A percentile compares a stretch with the other conserved stretches of the same genome.
phyloP scores from a whole-genome alignment of 37 sponge, comb jelly and placozoan genomes.

The Chondrosia reniformis region DNA sequence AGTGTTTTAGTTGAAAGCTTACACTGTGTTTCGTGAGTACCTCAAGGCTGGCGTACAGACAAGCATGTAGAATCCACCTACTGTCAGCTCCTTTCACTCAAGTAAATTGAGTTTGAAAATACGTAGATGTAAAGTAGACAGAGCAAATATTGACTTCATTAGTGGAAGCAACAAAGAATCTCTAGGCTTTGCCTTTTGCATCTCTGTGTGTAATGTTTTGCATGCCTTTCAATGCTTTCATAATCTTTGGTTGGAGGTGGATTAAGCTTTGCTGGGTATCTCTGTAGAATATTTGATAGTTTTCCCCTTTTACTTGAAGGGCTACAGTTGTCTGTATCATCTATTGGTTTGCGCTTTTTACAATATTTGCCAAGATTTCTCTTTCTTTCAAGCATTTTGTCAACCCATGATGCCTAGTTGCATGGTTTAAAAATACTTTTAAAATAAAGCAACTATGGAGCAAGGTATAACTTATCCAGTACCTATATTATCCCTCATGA shows the following conservation, averaged over 20 bases:
- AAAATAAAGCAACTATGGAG: not conserved
- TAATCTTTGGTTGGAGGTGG: not conserved
- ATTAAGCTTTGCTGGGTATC: not conserved
- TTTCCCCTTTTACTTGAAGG: not conserved
- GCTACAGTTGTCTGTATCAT: not conserved
- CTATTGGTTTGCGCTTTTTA: not conserved
- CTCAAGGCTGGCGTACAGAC: no score
- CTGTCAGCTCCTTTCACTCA: no score
- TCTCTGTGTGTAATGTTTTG: slow-evolving; percentile 13
- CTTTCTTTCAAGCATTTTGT: slow-evolving; percentile 32
- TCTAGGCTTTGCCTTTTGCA: slow-evolving; percentile 30
- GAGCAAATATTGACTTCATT: not conserved
- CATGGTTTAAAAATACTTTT: not conserved
- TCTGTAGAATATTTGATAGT: not conserved
- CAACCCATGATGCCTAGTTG: slow-evolving; percentile 34
- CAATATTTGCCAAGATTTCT: slow-evolving; percentile 7
- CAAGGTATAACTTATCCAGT: slow-evolving; percentile 31
- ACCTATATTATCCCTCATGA: slow-evolving; percentile 43
- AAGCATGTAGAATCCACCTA: no score
- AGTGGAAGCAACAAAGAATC: slow-evolving; percentile 43
- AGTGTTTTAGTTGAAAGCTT: no score
- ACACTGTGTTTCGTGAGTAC: no score
- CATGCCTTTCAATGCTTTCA: slow-evolving; percentile 12
- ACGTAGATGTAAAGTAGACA: no score
- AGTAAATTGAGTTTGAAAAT: no score